phyloP scores from a whole-genome alignment of 2,888 invertebrate genomes.

The Drosophila trichaetosa region DNA sequence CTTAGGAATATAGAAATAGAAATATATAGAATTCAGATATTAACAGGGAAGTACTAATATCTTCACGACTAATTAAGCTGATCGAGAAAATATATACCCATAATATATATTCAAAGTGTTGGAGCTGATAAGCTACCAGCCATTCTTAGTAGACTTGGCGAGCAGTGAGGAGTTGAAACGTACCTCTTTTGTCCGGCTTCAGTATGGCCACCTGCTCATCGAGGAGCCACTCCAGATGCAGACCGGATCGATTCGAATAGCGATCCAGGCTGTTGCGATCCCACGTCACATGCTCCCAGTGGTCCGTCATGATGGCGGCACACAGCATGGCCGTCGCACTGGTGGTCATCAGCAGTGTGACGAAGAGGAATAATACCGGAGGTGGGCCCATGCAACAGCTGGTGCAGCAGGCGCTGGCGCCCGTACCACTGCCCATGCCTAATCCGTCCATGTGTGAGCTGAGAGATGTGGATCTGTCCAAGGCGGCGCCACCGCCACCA shows the following conservation, averaged over 20 bases:
- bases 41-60: background rate
- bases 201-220: slow-evolving; percentile 91
- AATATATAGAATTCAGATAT: background rate
- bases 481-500: slow-evolving; percentile 46
- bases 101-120: background rate
- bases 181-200: slow-evolving; percentile 85
- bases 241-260: slow-evolving; percentile 86
- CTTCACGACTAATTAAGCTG: too few species aligned
- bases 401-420: slow-evolving; percentile 78
- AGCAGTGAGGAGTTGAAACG: slow-evolving; percentile 15
- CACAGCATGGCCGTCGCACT: slow-evolving; percentile 93
- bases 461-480: slow-evolving; percentile 79
- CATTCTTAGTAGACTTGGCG: background rate
- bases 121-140: background rate
- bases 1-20: slow-evolving; percentile 25
- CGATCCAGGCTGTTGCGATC: slow-evolving; percentile 86
- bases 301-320: slow-evolving; percentile 94
- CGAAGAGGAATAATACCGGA: slow-evolving; percentile 84
- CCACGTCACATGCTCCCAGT: slow-evolving; percentile 96
- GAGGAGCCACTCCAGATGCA: slow-evolving; percentile 89
- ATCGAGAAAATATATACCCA: background rate
- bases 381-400: slow-evolving; percentile 84
- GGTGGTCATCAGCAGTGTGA: slow-evolving; percentile 89
- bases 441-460: slow-evolving; percentile 81
- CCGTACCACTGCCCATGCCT: slow-evolving; percentile 74